Evolutionary conservation across 2,113 vertebrate genomes (phyloP), one percentile per base, ranked within the genome.

Genomic region (Elephas maximus): DNA sequence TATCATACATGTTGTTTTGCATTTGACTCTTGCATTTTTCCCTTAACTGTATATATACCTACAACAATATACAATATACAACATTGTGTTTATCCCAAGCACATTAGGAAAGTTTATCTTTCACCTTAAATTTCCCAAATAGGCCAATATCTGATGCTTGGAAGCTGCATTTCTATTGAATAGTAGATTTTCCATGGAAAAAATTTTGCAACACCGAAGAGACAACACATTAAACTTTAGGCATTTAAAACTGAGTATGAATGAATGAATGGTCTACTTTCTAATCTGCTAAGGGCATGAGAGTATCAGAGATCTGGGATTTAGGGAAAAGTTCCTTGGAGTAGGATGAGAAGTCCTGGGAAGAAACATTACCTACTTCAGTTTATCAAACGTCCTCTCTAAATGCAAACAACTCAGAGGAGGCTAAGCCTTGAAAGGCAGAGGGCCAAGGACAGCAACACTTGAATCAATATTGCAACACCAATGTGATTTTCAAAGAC

Each of bases 351-450:
- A 89, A 41, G 44, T 78, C 3, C 51, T 76, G 48, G 89, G 79
- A 67, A 15, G 37, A 95, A 97, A 87, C 20, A 81, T 51, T 90
- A 73, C 14, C 11, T 88, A 33, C 45, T 53, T n/a, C 2, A 33
- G 37, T 92, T 88, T 82, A 45, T 71, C 63, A 78, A 73, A 20
- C 62, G 51, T 60, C 14, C 48, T 95, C 93, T 28, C 2, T 41
- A 94, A 94, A 87, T 37, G 28, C 41, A 89, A 80, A 91, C 67
- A 92, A 15, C 20, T 87, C 12, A 44, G 44, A 62, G 65, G 20
- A 89, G 44, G 12, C 77, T 88, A 95, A 84, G 33, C 82, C 84
- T 88, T 37, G 28, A 85, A 90, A 94, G 79, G 73, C 67, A 96
- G 73, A 92, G 48, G 62, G 69, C 63, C 97, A 96, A 90, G 9